Evolutionary conservation across 2,797 vertebrate genomes (phyloP), one percentile per base, ranked within the genome.

Genomic region (Taenioides sp.): DNA sequence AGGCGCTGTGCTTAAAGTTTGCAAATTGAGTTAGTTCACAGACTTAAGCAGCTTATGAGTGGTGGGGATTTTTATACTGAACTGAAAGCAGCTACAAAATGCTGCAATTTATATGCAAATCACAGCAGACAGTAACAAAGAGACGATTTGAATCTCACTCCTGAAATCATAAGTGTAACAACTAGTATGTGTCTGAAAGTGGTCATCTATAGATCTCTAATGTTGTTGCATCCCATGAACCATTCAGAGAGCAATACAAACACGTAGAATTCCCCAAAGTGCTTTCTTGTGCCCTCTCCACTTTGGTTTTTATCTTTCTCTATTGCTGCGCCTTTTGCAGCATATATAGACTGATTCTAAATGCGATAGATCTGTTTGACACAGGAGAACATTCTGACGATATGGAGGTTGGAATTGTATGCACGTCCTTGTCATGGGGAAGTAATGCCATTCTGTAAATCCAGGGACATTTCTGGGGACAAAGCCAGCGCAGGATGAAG

Each of bases 401-500:
- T 73, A 22, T 67, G 67, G 28, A 71, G 72, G 60, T 55, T 62
- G 74, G 63, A 79, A 73, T 74, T 78, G 43, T 47, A 47, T 81
- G 27, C 31, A 86, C 78, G 75, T 72, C 69, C 25, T 59, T 79
- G 80, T 70, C 66, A 60, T 73, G 16, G 20, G 73, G 77, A 84
- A 74, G 76, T 83, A 84, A 89, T 81, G 74, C 78, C 11, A 34
- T 76, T 76, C 60, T 70, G 71, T 80, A 84, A 82, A 84, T 84
- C 74, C 20, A 43, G 72, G 76, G 83, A 82, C 59, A 79, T 83
- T 82, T 88, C 81, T 76, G 80, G 83, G 79, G 84, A 84, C 5
- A 67, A 72, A 81, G 81, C 86, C 87, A 87, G 81, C 65, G 43
- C 69, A 67, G 79, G 76, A 89, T 83, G 70, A 80, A 77, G 79